These are phyloP conservation scores for Alentia gelatinosa DNA, from an alignment of 2,888 invertebrate species.

Conservation along the genomic window DNA sequence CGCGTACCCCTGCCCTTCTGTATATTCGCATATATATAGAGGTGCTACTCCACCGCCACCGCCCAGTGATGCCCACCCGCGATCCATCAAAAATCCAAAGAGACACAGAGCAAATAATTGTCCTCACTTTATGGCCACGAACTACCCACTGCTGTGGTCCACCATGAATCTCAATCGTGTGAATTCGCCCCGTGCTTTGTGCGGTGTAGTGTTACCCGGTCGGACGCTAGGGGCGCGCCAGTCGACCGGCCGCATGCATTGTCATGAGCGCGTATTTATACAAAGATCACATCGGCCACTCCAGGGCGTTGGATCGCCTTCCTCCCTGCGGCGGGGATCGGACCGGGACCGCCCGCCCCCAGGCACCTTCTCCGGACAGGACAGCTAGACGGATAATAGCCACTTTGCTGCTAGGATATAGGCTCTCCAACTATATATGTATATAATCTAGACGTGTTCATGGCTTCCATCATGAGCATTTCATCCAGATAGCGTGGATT, in stretches of 20 bases:
- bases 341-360: background rate
- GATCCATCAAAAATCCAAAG: background rate
- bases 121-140: background rate
- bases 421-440: no score
- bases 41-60: no score
- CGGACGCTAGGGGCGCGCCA: background rate
- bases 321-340: background rate
- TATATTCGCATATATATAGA: no score
- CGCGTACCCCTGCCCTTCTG: no score
- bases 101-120: background rate
- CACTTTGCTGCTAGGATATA: background rate
- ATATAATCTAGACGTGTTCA: no score
- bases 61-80: background rate
- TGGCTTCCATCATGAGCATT: no score
- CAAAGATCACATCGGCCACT: conserved; percentile 10
- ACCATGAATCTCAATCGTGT: background rate
- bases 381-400: background rate
- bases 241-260: background rate
- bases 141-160: background rate
- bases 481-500: no score
- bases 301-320: background rate
- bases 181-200: background rate
- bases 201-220: background rate
- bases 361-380: background rate
- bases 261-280: conserved; percentile 21